phyloP scores from a whole-genome alignment of 2,888 invertebrate genomes.

The Pycnomerus fuliginosus region DNA sequence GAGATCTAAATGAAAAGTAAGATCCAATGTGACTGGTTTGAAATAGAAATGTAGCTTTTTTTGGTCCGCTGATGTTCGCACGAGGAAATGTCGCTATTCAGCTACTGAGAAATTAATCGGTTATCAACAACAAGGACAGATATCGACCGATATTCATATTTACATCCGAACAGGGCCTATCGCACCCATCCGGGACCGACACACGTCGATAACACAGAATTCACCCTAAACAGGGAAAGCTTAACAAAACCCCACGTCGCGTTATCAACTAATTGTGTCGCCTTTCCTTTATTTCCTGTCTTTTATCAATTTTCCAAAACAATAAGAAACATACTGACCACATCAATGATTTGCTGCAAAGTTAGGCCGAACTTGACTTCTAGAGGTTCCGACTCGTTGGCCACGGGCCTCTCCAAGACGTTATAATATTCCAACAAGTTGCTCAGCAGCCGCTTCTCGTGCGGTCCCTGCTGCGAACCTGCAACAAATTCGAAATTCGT shows the following conservation, averaged over 20 bases:
- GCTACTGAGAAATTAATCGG: conserved; percentile 19
- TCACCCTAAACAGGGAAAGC: conserved; percentile 20
- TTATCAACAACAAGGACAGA: conserved; percentile 16
- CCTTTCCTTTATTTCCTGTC: conserved; percentile 25
- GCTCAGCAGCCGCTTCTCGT: conserved; percentile 86
- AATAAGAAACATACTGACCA: conserved; percentile 67
- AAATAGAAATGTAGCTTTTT: too few species aligned
- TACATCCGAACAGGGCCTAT: conserved; percentile 23
- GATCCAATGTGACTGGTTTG: too few species aligned
- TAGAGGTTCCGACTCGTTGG: conserved; percentile 87
- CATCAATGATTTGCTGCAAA: conserved; percentile 90
- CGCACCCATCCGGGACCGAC: conserved; percentile 23
- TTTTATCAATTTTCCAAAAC: conserved; percentile 16
- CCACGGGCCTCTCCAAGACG: conserved; percentile 86
- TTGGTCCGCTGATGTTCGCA: too few species aligned
- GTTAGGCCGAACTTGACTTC: conserved; percentile 91
- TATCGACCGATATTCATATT: conserved; percentile 25
- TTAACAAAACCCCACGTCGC: conserved; percentile 20
- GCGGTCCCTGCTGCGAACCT: conserved; percentile 87
- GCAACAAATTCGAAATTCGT: conserved; percentile 45
- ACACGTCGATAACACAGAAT: conserved; percentile 24
- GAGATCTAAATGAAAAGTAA: too few species aligned
- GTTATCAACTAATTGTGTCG: conserved; percentile 27
- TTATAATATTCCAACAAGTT: conserved; percentile 81
- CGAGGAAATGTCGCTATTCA: too few species aligned